Evolutionary conservation across 2,888 invertebrate species (phyloP), one percentile per base, ranked within the genome.

Genomic region (Agrilus mali): DNA sequence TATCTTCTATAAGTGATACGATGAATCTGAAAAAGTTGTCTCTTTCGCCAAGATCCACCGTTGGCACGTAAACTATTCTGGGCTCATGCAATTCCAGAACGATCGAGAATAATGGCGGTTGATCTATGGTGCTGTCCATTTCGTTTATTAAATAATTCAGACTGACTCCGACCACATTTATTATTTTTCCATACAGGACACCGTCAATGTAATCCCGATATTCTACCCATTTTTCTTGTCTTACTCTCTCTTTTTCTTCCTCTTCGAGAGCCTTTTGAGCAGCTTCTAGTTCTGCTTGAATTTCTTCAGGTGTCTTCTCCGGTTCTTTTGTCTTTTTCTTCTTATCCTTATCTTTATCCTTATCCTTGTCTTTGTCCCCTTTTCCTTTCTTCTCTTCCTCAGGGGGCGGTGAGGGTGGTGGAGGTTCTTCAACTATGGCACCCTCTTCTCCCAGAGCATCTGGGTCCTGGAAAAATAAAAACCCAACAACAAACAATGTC

Each of bases 81-180:
- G 82, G 82, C 50, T 81, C 80, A 50, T 77, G 76, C 4, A 92
- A 69, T 56, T 83, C 81, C 54, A 89, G 74, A 38, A 75, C 65
- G 2, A 90, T 74, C 66, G 87, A 83, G 65, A 90, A 80, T 33
- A 93, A 74, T 0, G 92, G 85, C 7, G 72, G 61, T 13, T 67
- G 59, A 20, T 78, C 75, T 2, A 70, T 70, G 32, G 70, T 33
- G n/a, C 37, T 60, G 54, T 77, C 69, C 50, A 78, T 82, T 60
- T 82, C 79, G 17, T 60, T 66, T 32, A 77, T 66, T 45, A 82
- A 75, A 43, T 78, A 69, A 45, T 70, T 60, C 36, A 81, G 60
- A 55, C 80, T 80, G 15, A 61, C 65, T n/a, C 64, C 60, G 8
- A 71, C 68, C 6, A 74, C 73, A 48, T 69, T 68, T 15, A 71